Evolutionary conservation across 2,113 vertebrate genomes (phyloP).

Genomic region (Axis porcinus): DNA sequence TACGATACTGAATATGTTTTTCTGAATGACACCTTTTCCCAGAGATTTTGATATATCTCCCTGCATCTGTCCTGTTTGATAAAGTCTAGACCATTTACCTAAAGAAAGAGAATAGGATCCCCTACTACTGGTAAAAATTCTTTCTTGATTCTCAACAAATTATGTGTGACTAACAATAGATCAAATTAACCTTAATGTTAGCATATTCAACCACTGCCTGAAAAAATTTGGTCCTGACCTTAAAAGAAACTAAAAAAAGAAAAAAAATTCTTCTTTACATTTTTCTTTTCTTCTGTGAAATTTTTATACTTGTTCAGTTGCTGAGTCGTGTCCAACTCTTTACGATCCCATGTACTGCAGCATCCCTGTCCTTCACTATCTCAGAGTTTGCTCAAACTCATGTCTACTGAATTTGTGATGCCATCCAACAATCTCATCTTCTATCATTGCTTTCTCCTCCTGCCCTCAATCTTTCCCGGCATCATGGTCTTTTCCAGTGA

Average conservation of each 20-base stretch:
- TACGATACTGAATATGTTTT: background rate
- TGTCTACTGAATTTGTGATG: background rate
- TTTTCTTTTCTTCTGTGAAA: background rate
- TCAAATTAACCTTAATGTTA: background rate
- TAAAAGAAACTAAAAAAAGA: background rate
- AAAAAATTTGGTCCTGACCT: conserved; percentile 1
- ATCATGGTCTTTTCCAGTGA: background rate
- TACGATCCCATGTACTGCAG: background rate
- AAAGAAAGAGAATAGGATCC: background rate
- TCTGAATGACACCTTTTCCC: background rate
- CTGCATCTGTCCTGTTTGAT: background rate
- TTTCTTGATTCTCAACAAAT: background rate
- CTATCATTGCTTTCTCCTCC: background rate
- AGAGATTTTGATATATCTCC: background rate
- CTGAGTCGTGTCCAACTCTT: background rate
- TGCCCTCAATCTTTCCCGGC: background rate
- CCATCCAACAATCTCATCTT: background rate
- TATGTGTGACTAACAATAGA: background rate
- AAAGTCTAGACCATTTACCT: background rate
- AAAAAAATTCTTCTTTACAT: background rate
- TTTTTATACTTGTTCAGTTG: background rate
- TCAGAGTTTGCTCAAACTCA: background rate
- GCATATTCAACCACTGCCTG: background rate
- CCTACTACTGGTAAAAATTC: background rate
- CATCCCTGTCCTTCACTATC: background rate